phyloP scores from a whole-genome alignment of 35 echinoderm and acorn worm species.

The Apostichopus japonicus region DNA sequence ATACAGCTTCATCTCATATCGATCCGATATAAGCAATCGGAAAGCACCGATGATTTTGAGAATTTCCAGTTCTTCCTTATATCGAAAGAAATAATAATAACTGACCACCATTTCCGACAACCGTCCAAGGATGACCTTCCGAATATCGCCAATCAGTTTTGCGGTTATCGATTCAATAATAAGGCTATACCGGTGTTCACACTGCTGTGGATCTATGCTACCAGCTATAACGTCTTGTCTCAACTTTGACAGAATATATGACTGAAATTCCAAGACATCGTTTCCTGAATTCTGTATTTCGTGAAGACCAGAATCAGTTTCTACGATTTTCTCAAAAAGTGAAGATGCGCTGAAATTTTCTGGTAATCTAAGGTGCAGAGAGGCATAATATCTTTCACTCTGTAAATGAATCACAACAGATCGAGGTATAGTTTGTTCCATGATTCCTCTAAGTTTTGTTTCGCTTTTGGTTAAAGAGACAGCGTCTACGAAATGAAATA shows the following conservation, averaged over 20 bases:
- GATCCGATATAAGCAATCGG: not conserved
- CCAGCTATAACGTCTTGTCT: constrained; percentile 10
- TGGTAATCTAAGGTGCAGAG: not conserved
- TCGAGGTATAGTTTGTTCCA: not conserved
- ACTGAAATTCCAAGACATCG: not conserved
- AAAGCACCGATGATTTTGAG: not conserved
- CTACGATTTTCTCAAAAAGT: not conserved
- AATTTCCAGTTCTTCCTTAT: not conserved
- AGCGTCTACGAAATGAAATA: constrained; percentile 12
- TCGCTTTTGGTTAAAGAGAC: constrained; percentile 17
- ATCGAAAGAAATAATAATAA: constrained; percentile 29
- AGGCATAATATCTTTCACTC: not conserved
- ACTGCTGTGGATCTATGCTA: not conserved
- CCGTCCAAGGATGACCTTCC: not conserved
- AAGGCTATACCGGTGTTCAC: not conserved
- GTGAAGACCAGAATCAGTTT: not conserved
- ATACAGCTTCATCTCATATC: not conserved
- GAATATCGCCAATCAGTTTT: not conserved
- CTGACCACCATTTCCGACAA: not conserved
- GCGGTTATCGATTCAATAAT: constrained; percentile 1
- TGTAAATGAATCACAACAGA: not conserved
- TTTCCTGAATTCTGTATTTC: not conserved
- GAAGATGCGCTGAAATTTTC: not conserved
- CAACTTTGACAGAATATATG: not conserved
- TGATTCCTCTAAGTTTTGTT: not conserved